phyloP scores from a whole-genome alignment of 1,140 invertebrate genomes.

The Aricia agestis region DNA sequence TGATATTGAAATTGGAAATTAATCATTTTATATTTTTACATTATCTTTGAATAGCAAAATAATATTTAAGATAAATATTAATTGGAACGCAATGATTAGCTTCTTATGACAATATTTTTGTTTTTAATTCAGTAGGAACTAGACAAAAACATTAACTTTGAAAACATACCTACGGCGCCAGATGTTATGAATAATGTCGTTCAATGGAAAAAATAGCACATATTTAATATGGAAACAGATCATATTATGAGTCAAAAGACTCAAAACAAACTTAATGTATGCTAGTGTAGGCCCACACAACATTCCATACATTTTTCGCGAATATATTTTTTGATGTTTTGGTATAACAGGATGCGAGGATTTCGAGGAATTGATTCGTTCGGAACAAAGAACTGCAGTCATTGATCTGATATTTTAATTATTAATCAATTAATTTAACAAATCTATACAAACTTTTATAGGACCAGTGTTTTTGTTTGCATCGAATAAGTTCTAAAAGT shows the following conservation, averaged over 20 bases:
- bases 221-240: slow-evolving; percentile 25
- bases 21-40: too few species aligned
- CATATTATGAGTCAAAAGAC: slow-evolving; percentile 22
- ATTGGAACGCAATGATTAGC: background rate
- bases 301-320: slow-evolving; percentile 34
- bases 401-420: background rate
- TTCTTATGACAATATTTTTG: background rate
- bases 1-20: too few species aligned
- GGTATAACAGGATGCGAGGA: slow-evolving; percentile 9
- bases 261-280: slow-evolving; percentile 48
- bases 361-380: background rate
- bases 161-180: background rate
- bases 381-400: background rate
- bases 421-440: background rate
- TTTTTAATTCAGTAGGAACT: background rate
- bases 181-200: background rate
- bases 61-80: background rate
- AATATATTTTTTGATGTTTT: slow-evolving; percentile 22
- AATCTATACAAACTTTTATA: too few species aligned
- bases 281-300: slow-evolving; percentile 34
- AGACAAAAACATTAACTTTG: background rate
- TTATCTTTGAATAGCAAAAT: too few species aligned
- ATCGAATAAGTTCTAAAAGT: too few species aligned
- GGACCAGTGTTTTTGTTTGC: too few species aligned
- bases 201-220: background rate